A percentile compares a stretch with the other conserved stretches of the same genome.
phyloP scores from a whole-genome alignment of 2,113 vertebrate species.

The Cyanoderma ruficeps region DNA sequence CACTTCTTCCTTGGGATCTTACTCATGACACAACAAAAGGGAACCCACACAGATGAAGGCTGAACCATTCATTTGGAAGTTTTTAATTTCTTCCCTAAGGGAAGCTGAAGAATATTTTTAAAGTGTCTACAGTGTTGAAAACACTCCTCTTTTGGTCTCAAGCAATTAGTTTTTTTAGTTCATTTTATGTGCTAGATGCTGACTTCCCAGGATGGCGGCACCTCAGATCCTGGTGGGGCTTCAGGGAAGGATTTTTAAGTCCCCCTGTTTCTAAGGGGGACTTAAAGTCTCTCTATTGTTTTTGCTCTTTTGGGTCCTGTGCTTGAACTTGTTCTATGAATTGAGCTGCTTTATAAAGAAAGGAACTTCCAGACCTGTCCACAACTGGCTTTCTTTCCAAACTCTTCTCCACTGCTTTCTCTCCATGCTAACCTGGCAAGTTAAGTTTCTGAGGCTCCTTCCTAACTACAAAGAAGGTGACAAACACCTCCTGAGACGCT shows the following conservation, averaged over 20 bases:
- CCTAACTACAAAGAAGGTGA: neutral
- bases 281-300: neutral
- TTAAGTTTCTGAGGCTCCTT: neutral
- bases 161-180: neutral
- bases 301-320: neutral
- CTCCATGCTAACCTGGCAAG: neutral
- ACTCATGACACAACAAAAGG: conserved; percentile 48
- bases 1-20: conserved; percentile 18
- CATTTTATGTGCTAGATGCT: neutral
- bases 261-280: neutral
- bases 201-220: neutral
- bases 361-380: neutral
- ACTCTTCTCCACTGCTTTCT: neutral
- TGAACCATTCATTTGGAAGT: conserved; percentile 26
- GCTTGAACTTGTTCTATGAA: neutral
- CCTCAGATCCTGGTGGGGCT: neutral
- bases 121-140: neutral
- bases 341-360: neutral
- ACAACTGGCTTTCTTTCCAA: neutral
- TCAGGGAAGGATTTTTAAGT: too few species aligned
- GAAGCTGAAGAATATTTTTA: neutral
- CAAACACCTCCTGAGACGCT: neutral
- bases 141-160: neutral
- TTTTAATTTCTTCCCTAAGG: conserved; percentile 3
- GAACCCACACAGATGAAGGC: conserved; percentile 34